Evolutionary conservation across 2,888 invertebrate genomes (phyloP).

Genomic region (Dysmachus trigonus): DNA sequence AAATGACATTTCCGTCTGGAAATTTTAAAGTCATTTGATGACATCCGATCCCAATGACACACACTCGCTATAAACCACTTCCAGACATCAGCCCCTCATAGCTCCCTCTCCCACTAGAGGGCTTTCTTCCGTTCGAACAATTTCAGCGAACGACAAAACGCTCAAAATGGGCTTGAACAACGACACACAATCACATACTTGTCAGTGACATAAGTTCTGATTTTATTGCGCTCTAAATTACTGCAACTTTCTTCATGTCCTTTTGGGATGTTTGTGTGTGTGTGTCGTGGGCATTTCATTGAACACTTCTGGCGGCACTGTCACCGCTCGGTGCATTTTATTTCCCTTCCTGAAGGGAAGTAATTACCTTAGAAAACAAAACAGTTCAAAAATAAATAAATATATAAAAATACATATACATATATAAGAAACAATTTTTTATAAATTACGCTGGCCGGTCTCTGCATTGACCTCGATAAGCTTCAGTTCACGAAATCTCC

Average conservation of each 20-base stretch:
- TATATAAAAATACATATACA: background rate
- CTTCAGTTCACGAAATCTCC: background rate
- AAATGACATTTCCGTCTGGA: background rate
- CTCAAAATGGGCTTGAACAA: background rate
- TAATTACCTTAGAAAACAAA: background rate
- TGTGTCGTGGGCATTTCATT: constrained; percentile 1
- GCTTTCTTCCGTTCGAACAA: background rate
- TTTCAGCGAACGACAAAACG: background rate
- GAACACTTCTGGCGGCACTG: background rate
- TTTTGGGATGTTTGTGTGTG: background rate
- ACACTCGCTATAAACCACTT: background rate
- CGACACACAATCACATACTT: constrained; percentile 11
- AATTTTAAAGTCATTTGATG: constrained; percentile 19
- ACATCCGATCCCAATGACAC: constrained; percentile 7
- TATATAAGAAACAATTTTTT: background rate
- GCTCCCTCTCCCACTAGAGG: no score
- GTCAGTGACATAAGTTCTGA: constrained; percentile 32
- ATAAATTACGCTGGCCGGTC: background rate
- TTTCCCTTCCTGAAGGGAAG: background rate
- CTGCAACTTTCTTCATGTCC: constrained; percentile 40
- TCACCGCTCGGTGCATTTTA: constrained; percentile 3
- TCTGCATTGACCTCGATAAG: background rate
- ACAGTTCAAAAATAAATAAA: background rate
- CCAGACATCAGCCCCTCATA: background rate
- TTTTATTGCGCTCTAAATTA: constrained; percentile 38